These are phyloP conservation scores for Cosmorhoe ocellata DNA, from an alignment of 2,888 invertebrate genomes.

Conservation along the genomic window DNA sequence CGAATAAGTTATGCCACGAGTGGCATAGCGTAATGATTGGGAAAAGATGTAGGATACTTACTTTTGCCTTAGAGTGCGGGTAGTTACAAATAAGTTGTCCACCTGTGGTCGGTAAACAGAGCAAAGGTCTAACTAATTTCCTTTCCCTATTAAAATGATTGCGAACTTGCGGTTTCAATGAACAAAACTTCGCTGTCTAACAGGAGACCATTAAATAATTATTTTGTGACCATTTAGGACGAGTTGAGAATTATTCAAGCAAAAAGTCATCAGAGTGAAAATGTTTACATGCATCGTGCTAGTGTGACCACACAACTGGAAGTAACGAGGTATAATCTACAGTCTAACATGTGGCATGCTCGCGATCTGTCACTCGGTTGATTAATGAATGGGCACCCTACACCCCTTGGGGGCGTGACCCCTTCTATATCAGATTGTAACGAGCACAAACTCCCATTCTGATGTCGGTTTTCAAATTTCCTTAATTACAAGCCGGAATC, in stretches of 20 bases:
- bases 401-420: conserved; percentile 30
- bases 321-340: conserved; percentile 59
- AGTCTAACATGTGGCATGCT: conserved; percentile 54
- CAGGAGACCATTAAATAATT: not conserved
- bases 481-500: conserved; percentile 72
- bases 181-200: not conserved
- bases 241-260: conserved; percentile 16
- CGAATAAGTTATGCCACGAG: no score
- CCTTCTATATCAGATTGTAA: conserved; percentile 46
- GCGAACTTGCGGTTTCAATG: conserved; percentile 1
- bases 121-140: not conserved
- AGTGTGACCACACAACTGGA: conserved; percentile 52
- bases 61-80: not conserved
- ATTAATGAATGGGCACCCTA: conserved; percentile 64
- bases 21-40: not conserved
- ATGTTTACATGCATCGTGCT: conserved; percentile 32
- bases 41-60: not conserved
- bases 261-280: conserved; percentile 22
- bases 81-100: no score
- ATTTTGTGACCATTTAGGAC: not conserved
- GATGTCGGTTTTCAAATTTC: conserved; percentile 74
- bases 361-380: conserved; percentile 66
- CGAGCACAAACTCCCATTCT: conserved; percentile 42
- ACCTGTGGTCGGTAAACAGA: not conserved
- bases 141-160: not conserved